These are phyloP conservation scores for Drosophila ironensis DNA, from an alignment of 1,140 invertebrate genomes.

Conservation along the genomic window DNA sequence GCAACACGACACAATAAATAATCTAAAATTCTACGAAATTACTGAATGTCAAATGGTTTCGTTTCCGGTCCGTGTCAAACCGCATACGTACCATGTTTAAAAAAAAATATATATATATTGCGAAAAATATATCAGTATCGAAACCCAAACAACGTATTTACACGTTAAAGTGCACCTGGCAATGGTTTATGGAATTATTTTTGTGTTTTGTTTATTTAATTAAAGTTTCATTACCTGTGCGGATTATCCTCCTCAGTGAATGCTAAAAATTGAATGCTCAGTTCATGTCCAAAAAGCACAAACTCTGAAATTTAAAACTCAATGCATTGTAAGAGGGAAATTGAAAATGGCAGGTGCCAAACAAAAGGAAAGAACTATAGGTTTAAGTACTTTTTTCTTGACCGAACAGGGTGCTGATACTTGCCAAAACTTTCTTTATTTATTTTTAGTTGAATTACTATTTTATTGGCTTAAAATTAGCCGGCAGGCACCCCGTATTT, in stretches of 20 bases:
- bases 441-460: no score
- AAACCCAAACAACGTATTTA: neutral
- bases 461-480: no score
- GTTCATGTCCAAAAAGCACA: no score
- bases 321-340: no score
- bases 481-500: neutral
- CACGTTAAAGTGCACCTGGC: slow-evolving; percentile 24
- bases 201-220: slow-evolving; percentile 34
- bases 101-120: neutral
- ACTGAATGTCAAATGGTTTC: slow-evolving; percentile 68
- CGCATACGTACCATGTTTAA: no score
- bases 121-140: neutral
- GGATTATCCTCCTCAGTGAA: slow-evolving; percentile 32
- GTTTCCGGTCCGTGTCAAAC: slow-evolving; percentile 31
- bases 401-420: no score
- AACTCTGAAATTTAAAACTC: no score
- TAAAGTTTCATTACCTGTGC: slow-evolving; percentile 30
- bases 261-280: slow-evolving; percentile 45
- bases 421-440: no score
- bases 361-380: no score
- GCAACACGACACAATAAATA: slow-evolving; percentile 63
- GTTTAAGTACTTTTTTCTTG: no score
- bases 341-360: no score
- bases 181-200: neutral
- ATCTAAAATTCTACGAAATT: slow-evolving; percentile 77